phyloP scores from a whole-genome alignment of 2,113 vertebrate species.

The Setophaga coronata region DNA sequence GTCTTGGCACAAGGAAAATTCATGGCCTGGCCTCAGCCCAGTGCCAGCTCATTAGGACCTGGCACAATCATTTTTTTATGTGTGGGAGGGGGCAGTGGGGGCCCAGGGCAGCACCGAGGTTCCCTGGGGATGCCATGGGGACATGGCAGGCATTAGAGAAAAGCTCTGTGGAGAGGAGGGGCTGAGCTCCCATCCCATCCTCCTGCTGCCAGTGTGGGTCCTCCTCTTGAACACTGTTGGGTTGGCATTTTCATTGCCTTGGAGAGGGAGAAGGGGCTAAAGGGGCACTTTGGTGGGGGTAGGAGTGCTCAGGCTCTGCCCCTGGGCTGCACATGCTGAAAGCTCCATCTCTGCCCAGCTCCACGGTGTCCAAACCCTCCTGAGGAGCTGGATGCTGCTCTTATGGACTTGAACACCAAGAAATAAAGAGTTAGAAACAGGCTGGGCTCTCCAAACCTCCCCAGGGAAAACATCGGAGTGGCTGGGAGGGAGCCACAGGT shows the following conservation, averaged over 20 bases:
- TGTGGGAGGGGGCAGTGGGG: fast-evolving
- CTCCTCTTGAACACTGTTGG: neutral
- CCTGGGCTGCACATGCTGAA: fast-evolving
- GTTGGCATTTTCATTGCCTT: neutral
- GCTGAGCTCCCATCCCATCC: neutral
- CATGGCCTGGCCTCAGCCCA: neutral
- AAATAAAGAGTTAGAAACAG: neutral
- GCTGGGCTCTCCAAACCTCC: neutral
- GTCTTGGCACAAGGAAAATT: neutral
- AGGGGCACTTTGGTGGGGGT: fast-evolving
- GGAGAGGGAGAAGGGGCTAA: neutral
- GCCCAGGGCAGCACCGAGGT: fast-evolving
- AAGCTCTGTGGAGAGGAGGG: neutral
- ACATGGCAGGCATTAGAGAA: fast-evolving
- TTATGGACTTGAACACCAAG: neutral
- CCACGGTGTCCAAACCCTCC: neutral
- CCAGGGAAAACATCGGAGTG: fast-evolving
- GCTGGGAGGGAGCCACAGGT: neutral
- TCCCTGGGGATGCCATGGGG: neutral
- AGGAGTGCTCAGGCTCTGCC: neutral
- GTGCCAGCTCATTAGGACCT: neutral
- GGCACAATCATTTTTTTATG: neutral
- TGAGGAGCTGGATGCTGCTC: neutral
- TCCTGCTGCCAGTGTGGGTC: neutral
- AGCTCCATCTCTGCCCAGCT: neutral